Percentiles rank a stretch among this genome's conserved stretches.
Conservation (phyloP, 2,113 vertebrate species). For the Lanius ludovicianus region DNA sequence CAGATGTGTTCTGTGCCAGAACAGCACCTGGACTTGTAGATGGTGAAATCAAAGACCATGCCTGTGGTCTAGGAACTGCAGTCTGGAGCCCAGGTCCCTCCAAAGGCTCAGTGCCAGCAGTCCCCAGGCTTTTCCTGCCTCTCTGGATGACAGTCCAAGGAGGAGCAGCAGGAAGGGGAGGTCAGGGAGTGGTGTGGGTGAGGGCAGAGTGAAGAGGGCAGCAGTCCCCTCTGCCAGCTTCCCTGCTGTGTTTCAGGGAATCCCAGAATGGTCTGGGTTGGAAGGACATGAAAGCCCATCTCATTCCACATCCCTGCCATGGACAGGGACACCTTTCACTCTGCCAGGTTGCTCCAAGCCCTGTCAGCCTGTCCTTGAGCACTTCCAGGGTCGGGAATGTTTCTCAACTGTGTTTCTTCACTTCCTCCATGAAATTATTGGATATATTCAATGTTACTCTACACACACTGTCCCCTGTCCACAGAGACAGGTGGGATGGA, state of each 20-base stretch:
- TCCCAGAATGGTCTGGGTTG: not conserved
- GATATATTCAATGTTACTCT: not conserved
- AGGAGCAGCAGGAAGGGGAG: not conserved
- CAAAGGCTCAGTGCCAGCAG: not conserved
- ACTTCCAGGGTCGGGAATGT: not conserved
- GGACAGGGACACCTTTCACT: not conserved
- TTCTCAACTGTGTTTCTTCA: not conserved
- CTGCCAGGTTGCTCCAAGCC: not conserved
- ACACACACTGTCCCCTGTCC: accelerated
- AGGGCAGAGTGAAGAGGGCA: not conserved
- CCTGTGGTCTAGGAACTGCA: not conserved
- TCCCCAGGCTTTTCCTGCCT: not conserved
- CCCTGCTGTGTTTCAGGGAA: not conserved
- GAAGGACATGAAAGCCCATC: not conserved
- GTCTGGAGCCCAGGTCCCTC: not conserved
- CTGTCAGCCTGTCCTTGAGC: not conserved
- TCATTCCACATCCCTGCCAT: not conserved
- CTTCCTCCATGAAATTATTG: not conserved
- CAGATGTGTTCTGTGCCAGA: not conserved
- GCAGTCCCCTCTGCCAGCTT: not conserved
- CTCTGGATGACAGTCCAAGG: not conserved
- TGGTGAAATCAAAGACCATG: not conserved
- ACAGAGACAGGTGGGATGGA: not conserved
- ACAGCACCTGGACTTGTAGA: not conserved
- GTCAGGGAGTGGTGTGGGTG: not conserved